These are phyloP conservation scores for Chloropsis cyanopogon DNA, from an alignment of 2,113 vertebrate genomes.

Conservation along the genomic window DNA sequence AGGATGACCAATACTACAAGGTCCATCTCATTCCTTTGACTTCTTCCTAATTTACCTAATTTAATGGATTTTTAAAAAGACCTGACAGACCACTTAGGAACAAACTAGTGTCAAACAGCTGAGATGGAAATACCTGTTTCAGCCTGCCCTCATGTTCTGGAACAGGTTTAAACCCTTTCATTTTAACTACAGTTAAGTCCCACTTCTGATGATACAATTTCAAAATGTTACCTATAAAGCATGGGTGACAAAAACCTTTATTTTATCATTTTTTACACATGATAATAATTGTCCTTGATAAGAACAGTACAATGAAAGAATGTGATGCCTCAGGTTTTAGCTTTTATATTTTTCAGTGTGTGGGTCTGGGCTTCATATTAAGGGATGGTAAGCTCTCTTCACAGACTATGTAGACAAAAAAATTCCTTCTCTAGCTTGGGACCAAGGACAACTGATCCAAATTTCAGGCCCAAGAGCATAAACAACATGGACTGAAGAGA, in stretches of 20 bases:
- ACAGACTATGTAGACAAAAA: no score
- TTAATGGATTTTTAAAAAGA: background rate
- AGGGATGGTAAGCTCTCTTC: no score
- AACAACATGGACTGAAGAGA: no score
- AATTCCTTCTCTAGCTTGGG: no score
- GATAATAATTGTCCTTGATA: rapidly evolving
- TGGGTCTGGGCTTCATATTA: no score
- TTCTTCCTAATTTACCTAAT: background rate
- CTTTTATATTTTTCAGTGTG: no score
- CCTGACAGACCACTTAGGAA: rapidly evolving
- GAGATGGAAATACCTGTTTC: background rate
- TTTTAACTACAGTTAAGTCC: background rate
- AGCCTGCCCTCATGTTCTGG: background rate
- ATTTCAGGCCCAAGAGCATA: no score
- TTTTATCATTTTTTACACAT: background rate
- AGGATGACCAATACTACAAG: background rate
- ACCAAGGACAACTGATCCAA: no score
- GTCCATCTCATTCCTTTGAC: background rate
- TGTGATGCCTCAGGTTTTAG: no score
- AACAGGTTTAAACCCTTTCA: background rate
- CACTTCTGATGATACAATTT: background rate
- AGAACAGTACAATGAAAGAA: background rate
- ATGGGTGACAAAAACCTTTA: rapidly evolving
- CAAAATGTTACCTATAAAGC: rapidly evolving
- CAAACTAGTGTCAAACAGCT: background rate